These are phyloP conservation scores for Vulpes vulpes DNA, from an alignment of 2,113 vertebrate species.

Conservation along the genomic window DNA sequence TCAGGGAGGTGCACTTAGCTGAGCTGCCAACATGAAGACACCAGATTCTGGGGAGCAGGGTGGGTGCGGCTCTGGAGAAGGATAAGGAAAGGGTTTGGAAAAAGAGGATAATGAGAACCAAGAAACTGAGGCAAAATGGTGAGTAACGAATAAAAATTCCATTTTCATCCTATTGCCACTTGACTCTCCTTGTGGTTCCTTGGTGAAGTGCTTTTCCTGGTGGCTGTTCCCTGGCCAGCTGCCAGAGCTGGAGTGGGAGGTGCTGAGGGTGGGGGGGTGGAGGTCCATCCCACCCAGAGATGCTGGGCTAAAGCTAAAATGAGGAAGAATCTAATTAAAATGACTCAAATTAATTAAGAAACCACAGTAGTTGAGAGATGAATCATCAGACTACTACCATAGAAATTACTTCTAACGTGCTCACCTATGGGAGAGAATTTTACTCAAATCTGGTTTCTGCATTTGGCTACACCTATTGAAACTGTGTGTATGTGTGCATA, in stretches of 20 bases:
- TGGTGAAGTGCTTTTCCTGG: background rate
- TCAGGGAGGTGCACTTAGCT: background rate
- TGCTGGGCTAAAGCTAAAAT: background rate
- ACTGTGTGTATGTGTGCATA: background rate
- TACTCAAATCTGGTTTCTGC: conserved; percentile 18
- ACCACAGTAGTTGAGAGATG: background rate
- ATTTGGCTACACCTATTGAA: conserved; percentile 31
- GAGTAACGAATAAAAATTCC: background rate
- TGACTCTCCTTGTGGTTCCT: background rate
- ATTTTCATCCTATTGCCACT: background rate
- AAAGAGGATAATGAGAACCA: background rate
- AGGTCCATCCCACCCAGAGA: background rate
- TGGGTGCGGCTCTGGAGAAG: background rate
- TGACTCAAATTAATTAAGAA: conserved; percentile 36
- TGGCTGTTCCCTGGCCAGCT: background rate
- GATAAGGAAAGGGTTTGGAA: background rate
- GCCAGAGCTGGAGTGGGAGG: background rate
- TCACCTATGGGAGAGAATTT: background rate
- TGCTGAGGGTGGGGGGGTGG: fast-evolving
- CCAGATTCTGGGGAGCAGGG: background rate
- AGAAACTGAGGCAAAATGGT: background rate
- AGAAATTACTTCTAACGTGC: conserved; percentile 31
- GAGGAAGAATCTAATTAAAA: conserved; percentile 30
- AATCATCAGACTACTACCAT: background rate
- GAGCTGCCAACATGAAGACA: background rate